Conservation (phyloP, 2,113 vertebrate genomes). For the Gorsachius goisagi region DNA sequence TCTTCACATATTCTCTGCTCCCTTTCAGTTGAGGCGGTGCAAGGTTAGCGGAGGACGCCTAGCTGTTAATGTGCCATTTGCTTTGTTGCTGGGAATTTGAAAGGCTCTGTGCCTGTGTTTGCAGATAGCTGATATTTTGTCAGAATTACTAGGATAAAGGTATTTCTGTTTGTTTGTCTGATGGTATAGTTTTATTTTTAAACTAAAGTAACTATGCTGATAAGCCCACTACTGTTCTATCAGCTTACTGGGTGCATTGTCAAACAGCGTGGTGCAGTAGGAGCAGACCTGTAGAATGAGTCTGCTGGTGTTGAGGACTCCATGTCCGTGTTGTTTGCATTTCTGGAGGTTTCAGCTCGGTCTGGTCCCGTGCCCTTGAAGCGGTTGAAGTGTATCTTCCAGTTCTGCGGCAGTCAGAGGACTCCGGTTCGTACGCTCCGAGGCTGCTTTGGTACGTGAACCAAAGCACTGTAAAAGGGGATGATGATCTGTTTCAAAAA, state of each 20-base stretch:
- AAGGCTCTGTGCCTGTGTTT: background rate
- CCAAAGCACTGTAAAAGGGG: rapidly evolving
- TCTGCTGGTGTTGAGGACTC: background rate
- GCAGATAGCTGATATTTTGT: background rate
- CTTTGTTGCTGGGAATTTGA: background rate
- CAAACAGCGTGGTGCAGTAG: background rate
- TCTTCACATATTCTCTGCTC: rapidly evolving
- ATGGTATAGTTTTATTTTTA: background rate
- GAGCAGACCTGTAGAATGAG: background rate
- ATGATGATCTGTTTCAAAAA: background rate
- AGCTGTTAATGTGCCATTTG: background rate
- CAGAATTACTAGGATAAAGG: no score
- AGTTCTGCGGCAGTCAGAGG: background rate
- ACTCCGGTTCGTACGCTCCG: background rate
- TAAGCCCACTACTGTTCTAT: rapidly evolving
- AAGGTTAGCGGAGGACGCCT: background rate
- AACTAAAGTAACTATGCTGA: background rate
- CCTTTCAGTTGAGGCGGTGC: background rate
- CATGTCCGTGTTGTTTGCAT: rapidly evolving
- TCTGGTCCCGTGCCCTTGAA: rapidly evolving
- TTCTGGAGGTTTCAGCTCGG: background rate
- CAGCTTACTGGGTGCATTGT: background rate
- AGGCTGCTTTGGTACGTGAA: background rate
- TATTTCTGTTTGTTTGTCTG: background rate
- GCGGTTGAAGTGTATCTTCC: background rate